phyloP scores from a whole-genome alignment of 2,797 vertebrate species.

The Harpagifer antarcticus region DNA sequence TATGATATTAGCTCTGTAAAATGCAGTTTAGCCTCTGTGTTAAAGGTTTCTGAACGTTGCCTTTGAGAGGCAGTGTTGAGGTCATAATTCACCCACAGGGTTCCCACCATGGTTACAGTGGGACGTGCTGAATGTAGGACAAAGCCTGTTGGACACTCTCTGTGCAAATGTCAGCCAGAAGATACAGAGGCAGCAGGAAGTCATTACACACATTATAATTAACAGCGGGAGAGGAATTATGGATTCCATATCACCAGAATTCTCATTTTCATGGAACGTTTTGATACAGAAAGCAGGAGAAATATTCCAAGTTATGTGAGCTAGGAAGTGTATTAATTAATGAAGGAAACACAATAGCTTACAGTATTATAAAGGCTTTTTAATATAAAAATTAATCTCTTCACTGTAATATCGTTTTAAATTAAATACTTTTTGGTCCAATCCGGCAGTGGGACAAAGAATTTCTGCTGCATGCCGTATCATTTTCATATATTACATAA shows the following conservation, averaged over 20 bases:
- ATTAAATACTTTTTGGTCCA: not conserved
- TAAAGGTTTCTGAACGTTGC: too few species aligned
- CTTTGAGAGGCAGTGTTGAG: too few species aligned
- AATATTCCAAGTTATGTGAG: constrained; percentile 17
- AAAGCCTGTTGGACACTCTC: constrained; percentile 29
- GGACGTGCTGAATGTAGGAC: constrained; percentile 36
- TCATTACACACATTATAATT: constrained; percentile 55
- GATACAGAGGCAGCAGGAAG: constrained; percentile 28
- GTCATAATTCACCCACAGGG: too few species aligned
- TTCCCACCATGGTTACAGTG: too few species aligned
- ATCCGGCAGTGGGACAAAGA: constrained; percentile 20
- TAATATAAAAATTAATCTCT: constrained; percentile 11
- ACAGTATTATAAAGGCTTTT: constrained; percentile 19
- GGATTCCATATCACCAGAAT: constrained; percentile 46
- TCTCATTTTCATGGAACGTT: constrained; percentile 51
- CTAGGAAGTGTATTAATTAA: constrained; percentile 23
- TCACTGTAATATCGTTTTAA: not conserved
- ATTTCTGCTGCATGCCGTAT: constrained; percentile 21
- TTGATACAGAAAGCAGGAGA: constrained; percentile 33
- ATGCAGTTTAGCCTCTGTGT: too few species aligned
- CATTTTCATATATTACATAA: constrained; percentile 52
- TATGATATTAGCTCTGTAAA: too few species aligned
- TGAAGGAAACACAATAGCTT: constrained; percentile 12
- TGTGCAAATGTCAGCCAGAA: constrained; percentile 9
- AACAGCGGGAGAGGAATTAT: constrained; percentile 51